Base-by-base conservation (phyloP, 2,888 invertebrate species). In the Drosophila meridiana region DNA sequence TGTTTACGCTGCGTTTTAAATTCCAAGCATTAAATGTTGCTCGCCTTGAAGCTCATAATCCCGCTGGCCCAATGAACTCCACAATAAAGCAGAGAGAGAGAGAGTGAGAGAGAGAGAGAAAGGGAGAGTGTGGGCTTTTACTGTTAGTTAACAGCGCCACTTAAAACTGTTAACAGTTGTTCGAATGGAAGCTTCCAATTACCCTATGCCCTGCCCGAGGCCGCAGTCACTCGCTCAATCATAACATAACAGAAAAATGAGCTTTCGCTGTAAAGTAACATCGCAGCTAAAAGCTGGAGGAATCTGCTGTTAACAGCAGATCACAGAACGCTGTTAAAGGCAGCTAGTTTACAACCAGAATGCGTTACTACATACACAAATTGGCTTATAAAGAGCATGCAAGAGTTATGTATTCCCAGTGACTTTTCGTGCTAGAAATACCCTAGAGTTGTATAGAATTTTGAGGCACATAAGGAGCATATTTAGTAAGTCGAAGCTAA, bases 1-100 rank as follows among this genome's bases (percentile, higher is more conserved):
- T 78, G 68, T 64, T 78, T 63, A 30, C 72, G 57, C 47, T 48
- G 56, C 56, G 62, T 56, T 45, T 63, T 48, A 36, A 40, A 36
- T 30, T 20, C 13, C 6, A 32, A 32, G 20, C 45, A 30, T 32
- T 66, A 52, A 43, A 58, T 43, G 55, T 50, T 26, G 55, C 42
- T 43, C 26, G 13, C n/a, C n/a, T 20, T 0, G 13, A 14, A 56
- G 56, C 56, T 56, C 30, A 42, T 28, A 36, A 14, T 38, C 38
- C 53, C 36, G n/a, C 50, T 42, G 42, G 42, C 56, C 30, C 42
- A 42, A 32, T 57, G 56, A 42, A 57, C 40, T 14, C 30, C 3
- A 36, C n/a, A 34, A 34, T 8, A 13, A 28, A 11, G 26, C 26
- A 61, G 4, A 0, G 13, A 32, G 1, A n/a, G 40, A 42, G 6